Percentiles rank a stretch among this genome's conserved stretches.
These are phyloP conservation scores for Arctocebus calabarensis DNA, from an alignment of 2,797 vertebrate genomes.

Conservation along the genomic window DNA sequence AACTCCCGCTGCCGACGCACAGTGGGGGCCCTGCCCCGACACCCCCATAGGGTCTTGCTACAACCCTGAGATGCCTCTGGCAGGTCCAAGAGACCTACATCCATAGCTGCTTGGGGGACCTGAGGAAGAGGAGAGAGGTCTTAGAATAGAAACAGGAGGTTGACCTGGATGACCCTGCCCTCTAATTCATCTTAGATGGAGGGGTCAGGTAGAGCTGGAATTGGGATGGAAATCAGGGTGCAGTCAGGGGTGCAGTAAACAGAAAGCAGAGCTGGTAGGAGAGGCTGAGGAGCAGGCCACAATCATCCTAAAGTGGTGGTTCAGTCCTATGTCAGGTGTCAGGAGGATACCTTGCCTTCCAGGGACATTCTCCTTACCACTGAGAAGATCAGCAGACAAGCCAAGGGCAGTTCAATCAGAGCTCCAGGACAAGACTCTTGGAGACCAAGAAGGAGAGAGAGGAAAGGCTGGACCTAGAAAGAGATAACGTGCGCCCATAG, in stretches of 20 bases:
- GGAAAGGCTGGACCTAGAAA: slow-evolving; percentile 23
- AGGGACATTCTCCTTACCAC: slow-evolving; percentile 43
- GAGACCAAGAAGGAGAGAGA: background rate
- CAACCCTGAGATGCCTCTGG: background rate
- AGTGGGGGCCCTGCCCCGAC: background rate
- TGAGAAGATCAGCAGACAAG: background rate
- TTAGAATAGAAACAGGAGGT: background rate
- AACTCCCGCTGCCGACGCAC: slow-evolving; percentile 93
- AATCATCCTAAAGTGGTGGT: background rate
- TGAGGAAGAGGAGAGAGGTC: slow-evolving; percentile 33
- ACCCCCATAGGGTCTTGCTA: background rate
- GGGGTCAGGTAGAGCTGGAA: background rate
- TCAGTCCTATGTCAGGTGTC: background rate
- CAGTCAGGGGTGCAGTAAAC: too few relatives aligned
- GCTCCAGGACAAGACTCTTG: background rate
- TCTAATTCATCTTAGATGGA: background rate
- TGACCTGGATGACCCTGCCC: background rate
- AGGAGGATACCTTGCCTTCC: background rate
- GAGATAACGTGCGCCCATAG: background rate
- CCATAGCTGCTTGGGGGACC: slow-evolving; percentile 76
- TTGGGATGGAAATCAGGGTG: background rate
- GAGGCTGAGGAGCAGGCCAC: background rate
- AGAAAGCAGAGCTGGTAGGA: background rate
- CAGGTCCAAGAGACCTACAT: slow-evolving; percentile 10
- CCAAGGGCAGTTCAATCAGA: background rate